phyloP scores from a whole-genome alignment of 2,888 invertebrate genomes.

The Cosmorhoe ocellata region DNA sequence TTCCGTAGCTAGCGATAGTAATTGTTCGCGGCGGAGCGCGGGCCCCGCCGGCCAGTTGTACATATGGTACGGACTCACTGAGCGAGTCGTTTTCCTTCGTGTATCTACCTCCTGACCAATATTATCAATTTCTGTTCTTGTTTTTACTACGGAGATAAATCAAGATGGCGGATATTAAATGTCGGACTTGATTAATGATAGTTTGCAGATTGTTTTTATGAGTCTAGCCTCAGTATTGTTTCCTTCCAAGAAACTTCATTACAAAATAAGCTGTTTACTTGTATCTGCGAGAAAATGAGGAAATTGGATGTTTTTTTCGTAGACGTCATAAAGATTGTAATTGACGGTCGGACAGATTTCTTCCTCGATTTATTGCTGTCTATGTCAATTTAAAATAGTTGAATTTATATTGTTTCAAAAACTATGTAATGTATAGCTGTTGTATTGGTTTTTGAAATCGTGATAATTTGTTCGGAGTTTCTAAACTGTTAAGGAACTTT shows the following conservation, averaged over 20 bases:
- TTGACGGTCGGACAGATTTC: background rate
- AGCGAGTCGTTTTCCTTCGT: conserved; percentile 33
- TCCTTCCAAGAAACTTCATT: conserved; percentile 1
- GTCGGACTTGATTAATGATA: conserved; percentile 18
- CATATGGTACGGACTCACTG: conserved; percentile 12
- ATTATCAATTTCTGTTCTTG: conserved; percentile 26
- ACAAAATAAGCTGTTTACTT: conserved; percentile 6
- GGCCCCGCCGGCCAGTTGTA: conserved; percentile 2
- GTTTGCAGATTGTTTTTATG: conserved; percentile 20
- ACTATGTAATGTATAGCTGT: no score
- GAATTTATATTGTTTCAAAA: background rate
- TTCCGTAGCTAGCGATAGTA: background rate
- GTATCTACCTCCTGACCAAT: conserved; percentile 53
- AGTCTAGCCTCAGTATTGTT: conserved; percentile 36
- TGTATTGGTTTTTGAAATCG: conserved; percentile 16
- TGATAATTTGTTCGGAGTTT: conserved; percentile 14
- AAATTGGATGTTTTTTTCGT: background rate
- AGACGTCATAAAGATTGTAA: background rate
- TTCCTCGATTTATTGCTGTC: conserved; percentile 25
- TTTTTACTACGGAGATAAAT: conserved; percentile 14
- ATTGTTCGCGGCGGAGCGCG: background rate
- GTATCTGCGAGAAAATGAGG: background rate
- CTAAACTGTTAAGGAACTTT: conserved; percentile 19
- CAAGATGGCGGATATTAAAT: conserved; percentile 18
- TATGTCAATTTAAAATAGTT: conserved; percentile 4